Base-by-base conservation (phyloP, 2,113 vertebrate species). In the Pachyramphus minor region DNA sequence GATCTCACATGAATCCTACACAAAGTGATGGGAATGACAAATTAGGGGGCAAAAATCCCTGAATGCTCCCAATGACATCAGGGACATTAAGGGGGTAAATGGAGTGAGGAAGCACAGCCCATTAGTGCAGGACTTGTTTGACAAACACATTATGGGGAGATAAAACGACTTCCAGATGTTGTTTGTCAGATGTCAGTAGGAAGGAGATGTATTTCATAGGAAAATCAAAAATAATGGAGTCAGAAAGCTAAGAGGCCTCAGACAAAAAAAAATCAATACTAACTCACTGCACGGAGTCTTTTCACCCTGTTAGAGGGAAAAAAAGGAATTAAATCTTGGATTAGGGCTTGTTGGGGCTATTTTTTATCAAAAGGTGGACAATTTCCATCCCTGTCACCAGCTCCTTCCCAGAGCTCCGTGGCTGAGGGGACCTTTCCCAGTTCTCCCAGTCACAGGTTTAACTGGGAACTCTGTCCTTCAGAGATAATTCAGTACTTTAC, bases 191-290 rank as follows among this genome's bases (percentile, higher is more conserved):
- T 98, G 97, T 98, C 98, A 98, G 98, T 81, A 96, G 91, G 94
- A 97, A 93, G 98, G 98, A 98, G 97, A 98, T 97, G 97, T 96
- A 98, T 99, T 98, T 98, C 98, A 98, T 96, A 98, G 97, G 96
- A 98, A 99, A 99, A 99, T 98, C 97, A 98, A 98, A 98, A 98
- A 98, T 98, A 98, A 99, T 98, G 98, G 98, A 98, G 97, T 97
- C 96, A 97, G 98, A 98, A 98, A 97, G 93, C 96, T 92, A 93
- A 97, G 84, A 84, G 97, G 97, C 97, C 94, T 95, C 92, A 97
- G 96, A 96, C 84, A 91, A 95, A 96, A 98, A 98, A 97, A 97
- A 69, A 55, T 98, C 98, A 98, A 98, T 98, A 98, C 78, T 90
- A 97, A 97, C 93, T 94, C 76, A 91, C 45, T 93, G 97, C 88